Evolutionary conservation across 2,113 vertebrate species (phyloP).

Genomic region (Oenanthe melanoleuca): DNA sequence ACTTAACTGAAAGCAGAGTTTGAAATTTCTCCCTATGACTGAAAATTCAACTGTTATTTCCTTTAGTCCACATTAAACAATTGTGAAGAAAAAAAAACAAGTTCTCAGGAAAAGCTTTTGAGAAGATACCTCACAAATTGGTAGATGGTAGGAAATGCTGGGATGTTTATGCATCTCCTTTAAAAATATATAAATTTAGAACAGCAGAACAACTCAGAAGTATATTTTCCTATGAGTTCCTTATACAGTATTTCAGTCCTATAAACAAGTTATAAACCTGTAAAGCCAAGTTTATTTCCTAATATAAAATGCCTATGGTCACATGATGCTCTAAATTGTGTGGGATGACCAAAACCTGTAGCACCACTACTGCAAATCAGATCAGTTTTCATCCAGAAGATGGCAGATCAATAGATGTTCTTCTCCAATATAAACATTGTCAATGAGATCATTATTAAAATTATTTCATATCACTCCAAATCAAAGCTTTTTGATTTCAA

Average conservation of each 20-base stretch:
- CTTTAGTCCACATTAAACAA: not conserved
- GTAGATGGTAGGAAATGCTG: not conserved
- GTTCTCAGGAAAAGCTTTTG: not conserved
- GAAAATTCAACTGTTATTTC: not conserved
- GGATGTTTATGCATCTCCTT: not conserved
- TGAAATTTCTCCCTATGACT: not conserved
- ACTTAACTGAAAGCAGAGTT: not conserved
- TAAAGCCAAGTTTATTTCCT: not conserved
- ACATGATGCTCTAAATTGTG: not conserved
- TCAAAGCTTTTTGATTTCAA: not conserved
- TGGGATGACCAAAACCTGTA: constrained; percentile 19
- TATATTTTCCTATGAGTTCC: not conserved
- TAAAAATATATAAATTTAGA: not conserved
- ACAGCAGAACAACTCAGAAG: not conserved
- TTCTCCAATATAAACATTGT: not conserved
- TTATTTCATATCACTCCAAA: not conserved
- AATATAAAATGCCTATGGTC: not conserved
- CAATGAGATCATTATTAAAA: constrained; percentile 37
- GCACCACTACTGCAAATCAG: not conserved
- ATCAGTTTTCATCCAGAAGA: not conserved
- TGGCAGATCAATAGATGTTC: not conserved
- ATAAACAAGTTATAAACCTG: not conserved
- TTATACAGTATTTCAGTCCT: not conserved
- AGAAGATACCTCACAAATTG: not conserved
- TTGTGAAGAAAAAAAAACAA: not conserved